These are phyloP conservation scores for Mastomys coucha DNA, from an alignment of 2,113 vertebrate species.

Conservation along the genomic window DNA sequence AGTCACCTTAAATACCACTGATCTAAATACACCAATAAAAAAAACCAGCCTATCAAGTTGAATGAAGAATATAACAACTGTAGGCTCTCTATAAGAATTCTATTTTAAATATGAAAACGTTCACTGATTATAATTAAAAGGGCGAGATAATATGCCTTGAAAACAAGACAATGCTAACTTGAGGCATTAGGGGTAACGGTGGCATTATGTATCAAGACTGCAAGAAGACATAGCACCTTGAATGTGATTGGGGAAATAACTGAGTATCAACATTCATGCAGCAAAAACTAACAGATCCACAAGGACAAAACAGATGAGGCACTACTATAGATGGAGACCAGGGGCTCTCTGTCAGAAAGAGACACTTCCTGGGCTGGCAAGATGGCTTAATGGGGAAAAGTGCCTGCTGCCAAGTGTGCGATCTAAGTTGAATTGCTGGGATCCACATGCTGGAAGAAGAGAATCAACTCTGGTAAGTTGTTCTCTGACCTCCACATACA, in stretches of 20 bases:
- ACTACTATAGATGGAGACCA: not conserved
- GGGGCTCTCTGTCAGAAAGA: not conserved
- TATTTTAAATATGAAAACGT: not conserved
- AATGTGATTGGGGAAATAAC: not conserved
- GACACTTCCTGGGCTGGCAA: not conserved
- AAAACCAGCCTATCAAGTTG: not conserved
- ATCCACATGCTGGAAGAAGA: not conserved
- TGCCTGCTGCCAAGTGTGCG: not conserved
- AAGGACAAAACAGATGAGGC: not conserved
- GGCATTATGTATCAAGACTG: not conserved
- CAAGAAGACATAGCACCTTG: not conserved
- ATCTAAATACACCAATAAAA: not conserved
- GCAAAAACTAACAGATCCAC: not conserved
- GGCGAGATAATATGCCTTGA: not conserved
- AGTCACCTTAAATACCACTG: not conserved
- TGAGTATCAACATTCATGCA: not conserved
- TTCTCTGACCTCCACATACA: not conserved
- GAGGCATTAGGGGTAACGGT: not conserved
- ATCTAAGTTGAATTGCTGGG: not conserved
- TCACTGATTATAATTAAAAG: not conserved
- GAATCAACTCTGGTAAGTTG: too few species aligned
- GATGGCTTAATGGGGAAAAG: too few species aligned
- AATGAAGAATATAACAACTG: not conserved
- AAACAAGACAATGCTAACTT: not conserved
- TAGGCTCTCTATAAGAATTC: not conserved